phyloP scores from a whole-genome alignment of 30 jellyfish, hydroid and myxozoan genomes.

The Rhopilema esculentum region DNA sequence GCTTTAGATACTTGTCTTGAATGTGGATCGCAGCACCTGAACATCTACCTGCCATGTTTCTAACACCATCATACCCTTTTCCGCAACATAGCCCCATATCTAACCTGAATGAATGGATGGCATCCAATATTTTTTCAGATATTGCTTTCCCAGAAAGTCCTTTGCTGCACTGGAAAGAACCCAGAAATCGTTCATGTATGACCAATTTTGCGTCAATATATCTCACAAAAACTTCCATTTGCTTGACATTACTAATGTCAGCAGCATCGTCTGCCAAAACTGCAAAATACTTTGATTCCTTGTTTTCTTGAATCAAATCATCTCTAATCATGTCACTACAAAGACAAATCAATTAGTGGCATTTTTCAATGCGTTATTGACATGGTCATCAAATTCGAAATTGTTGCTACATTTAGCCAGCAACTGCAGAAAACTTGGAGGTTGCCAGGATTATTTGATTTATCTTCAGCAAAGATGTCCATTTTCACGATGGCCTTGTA shows the following conservation, averaged over 20 bases:
- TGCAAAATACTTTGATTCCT: too few relatives aligned
- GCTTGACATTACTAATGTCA: too few relatives aligned
- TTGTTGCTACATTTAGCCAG: too few relatives aligned
- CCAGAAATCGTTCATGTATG: slow-evolving; percentile 76
- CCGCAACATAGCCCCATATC: slow-evolving; percentile 60
- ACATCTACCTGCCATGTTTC: slow-evolving; percentile 75
- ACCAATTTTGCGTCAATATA: too few relatives aligned
- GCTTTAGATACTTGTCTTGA: slow-evolving; percentile 35
- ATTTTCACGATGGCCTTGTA: slow-evolving; percentile 9
- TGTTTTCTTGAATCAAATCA: too few relatives aligned
- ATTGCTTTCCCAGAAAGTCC: slow-evolving; percentile 75
- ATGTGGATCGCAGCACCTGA: slow-evolving; percentile 63
- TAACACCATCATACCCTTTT: slow-evolving; percentile 89
- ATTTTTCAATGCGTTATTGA: slow-evolving; percentile 46
- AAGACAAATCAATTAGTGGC: slow-evolving; percentile 71
- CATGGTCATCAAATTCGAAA: too few relatives aligned
- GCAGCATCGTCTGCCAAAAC: too few relatives aligned
- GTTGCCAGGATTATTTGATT: background rate
- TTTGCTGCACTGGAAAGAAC: slow-evolving; percentile 68
- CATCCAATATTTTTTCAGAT: slow-evolving; percentile 33
- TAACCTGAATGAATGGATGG: slow-evolving; percentile 30
- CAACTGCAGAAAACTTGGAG: background rate
- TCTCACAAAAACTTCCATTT: too few relatives aligned
- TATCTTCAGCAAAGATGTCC: background rate
- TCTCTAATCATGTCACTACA: too few relatives aligned